Evolutionary conservation across 2,888 invertebrate genomes (phyloP).

Genomic region (Hirtodrosophila cameraria): DNA sequence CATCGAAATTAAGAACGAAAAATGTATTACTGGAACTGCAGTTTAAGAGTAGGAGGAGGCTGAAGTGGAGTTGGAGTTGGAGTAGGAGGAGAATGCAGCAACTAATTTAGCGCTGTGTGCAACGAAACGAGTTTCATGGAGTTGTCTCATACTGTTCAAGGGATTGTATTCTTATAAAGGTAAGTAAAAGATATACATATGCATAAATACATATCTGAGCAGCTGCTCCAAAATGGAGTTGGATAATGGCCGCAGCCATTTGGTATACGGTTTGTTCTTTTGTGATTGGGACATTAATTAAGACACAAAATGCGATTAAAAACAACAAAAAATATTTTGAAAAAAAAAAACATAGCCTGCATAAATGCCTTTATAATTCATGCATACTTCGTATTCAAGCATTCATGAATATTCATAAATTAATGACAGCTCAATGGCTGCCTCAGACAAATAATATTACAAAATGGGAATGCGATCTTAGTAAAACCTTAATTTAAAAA

Average conservation of each 20-base stretch:
- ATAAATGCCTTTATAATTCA: constrained; percentile 29
- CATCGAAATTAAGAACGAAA: constrained; percentile 78
- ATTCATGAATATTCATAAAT: constrained; percentile 60
- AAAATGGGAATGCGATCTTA: background rate
- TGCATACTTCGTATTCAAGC: constrained; percentile 48
- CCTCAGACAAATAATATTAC: background rate
- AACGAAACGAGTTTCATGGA: constrained; percentile 70
- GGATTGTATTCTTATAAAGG: background rate
- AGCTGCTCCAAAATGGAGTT: constrained; percentile 68
- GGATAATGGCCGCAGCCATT: constrained; percentile 33
- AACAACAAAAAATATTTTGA: constrained; percentile 10
- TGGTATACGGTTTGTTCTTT: constrained; percentile 30
- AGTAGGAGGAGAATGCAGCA: constrained; percentile 38
- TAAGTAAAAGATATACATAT: constrained; percentile 29
- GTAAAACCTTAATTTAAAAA: background rate
- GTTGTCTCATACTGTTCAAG: constrained; percentile 22
- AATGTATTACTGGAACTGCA: constrained; percentile 46
- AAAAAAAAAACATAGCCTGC: constrained; percentile 27
- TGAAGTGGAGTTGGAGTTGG: background rate
- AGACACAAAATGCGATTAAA: constrained; percentile 72
- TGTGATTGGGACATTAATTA: constrained; percentile 75
- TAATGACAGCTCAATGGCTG: constrained; percentile 61
- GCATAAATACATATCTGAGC: constrained; percentile 45
- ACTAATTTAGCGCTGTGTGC: constrained; percentile 75
- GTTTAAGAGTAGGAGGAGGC: constrained; percentile 1